Evolutionary conservation across 2,113 vertebrate species (phyloP).

Genomic region (Progne subis): DNA sequence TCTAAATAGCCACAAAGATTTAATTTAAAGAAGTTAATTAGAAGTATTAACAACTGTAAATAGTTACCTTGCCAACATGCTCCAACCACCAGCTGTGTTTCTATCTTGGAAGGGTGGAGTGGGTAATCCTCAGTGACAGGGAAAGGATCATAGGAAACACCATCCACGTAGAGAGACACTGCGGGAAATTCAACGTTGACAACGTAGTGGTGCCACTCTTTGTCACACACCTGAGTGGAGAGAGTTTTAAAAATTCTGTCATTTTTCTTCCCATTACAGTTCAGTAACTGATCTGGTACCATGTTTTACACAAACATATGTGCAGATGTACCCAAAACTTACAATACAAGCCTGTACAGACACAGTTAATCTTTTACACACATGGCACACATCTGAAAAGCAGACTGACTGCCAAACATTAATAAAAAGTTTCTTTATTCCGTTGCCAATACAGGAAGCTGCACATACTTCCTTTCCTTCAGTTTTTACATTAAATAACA

Average conservation of each 20-base stretch:
- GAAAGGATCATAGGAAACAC: slow-evolving; percentile 88
- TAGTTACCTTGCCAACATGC: slow-evolving; percentile 96
- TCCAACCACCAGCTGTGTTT: slow-evolving; percentile 92
- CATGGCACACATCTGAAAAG: not conserved
- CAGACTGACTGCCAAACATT: not conserved
- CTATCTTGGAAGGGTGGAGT: slow-evolving; percentile 86
- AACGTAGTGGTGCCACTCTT: slow-evolving; percentile 97
- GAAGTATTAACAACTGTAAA: not conserved
- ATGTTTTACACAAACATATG: not conserved
- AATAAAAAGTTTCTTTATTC: not conserved
- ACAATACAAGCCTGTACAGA: not conserved
- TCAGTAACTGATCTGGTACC: not conserved
- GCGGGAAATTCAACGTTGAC: slow-evolving; percentile 89
- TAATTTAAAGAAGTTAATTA: not conserved
- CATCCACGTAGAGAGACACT: slow-evolving; percentile 89
- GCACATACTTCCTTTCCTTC: not conserved
- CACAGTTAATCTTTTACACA: not conserved
- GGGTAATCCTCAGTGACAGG: slow-evolving; percentile 95
- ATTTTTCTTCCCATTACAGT: not conserved
- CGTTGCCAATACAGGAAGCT: not conserved
- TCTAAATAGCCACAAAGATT: not conserved
- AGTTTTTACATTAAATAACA: not conserved
- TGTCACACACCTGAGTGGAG: slow-evolving; percentile 87
- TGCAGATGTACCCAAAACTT: not conserved
- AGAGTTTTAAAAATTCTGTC: not conserved